Evolutionary conservation across 1,140 invertebrate species (phyloP), one percentile per base, ranked within the genome.

Genomic region (Myzus persicae): DNA sequence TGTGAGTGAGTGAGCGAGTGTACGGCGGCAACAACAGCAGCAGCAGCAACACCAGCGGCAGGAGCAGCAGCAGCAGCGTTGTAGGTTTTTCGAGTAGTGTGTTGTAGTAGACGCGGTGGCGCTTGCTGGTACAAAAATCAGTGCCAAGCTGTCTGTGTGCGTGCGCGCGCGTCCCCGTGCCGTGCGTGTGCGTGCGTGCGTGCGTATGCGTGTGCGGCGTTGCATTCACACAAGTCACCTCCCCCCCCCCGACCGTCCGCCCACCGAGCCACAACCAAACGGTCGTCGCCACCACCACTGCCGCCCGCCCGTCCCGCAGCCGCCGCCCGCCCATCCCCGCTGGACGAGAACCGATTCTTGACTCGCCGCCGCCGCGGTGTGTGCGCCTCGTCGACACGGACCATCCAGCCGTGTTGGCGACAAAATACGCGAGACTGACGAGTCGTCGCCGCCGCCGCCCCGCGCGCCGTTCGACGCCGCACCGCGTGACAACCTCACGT

Each of bases 361-460:
- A 95, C 95, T 94, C 20, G 85, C 44, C 85, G 85, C 85, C 85
- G 44, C n/a, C 44, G 95, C 93, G 96, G 96, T 97, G 97, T 97
- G 97, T 97, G 96, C 90, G 90, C 90, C 90, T 91, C 90, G 67
- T 84, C 88, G 89, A 54, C 89, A 85, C 81, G 91, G 81, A 84
- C 81, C 91, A 85, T 93, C 91, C 81, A 93, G 91, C 91, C 91
- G 91, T 84, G 91, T 93, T 93, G 91, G 91, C 91, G 91, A 93
- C 91, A 93, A 85, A 85, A 93, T 93, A 93, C 91, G 76, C 36
- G 24, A 93, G 91, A 93, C 91, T 24, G 91, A 93, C 24, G 91
- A 93, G 91, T 93, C 91, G 36, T 36, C 51, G 20, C 31, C 67
- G 4, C 48, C 36, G 51, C 36, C 7, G 18, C 46, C n/a, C 54